phyloP scores from a whole-genome alignment of 2,797 vertebrate genomes.

The Heterohyrax brucei region DNA sequence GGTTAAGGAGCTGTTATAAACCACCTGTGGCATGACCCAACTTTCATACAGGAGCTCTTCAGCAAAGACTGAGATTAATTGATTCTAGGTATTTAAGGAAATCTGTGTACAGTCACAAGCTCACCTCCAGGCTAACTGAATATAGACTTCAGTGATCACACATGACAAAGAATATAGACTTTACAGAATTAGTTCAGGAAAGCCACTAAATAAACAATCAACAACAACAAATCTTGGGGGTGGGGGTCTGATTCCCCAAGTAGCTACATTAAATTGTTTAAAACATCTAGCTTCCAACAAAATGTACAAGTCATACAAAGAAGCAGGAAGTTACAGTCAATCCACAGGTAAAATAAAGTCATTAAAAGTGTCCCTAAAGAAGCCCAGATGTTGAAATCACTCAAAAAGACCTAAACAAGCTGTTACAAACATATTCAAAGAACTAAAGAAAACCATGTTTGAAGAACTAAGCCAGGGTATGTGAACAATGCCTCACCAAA shows the following conservation, averaged over 20 bases:
- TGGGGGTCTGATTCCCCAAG: neutral
- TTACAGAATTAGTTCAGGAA: neutral
- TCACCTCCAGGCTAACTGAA: neutral
- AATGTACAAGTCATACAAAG: neutral
- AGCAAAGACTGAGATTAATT: neutral
- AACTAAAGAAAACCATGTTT: neutral
- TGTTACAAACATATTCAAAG: neutral
- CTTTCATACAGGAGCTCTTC: neutral
- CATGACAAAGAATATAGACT: neutral
- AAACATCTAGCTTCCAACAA: slow-evolving; percentile 3
- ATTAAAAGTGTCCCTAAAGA: neutral
- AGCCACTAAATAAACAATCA: neutral
- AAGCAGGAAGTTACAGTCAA: neutral
- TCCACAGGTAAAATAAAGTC: neutral
- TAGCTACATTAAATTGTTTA: slow-evolving; percentile 19
- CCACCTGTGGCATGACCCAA: neutral
- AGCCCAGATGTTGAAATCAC: slow-evolving; percentile 1
- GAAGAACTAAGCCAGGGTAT: neutral
- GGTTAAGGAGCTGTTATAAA: neutral
- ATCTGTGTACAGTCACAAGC: neutral
- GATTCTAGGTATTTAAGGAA: slow-evolving; percentile 43
- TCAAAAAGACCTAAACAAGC: neutral
- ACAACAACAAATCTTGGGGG: neutral
- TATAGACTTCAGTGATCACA: neutral
- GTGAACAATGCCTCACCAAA: neutral